Percentiles rank a stretch among this genome's conserved stretches.
These are phyloP conservation scores for Urophycis tenuis DNA, from an alignment of 2,797 vertebrate genomes.

Conservation along the genomic window DNA sequence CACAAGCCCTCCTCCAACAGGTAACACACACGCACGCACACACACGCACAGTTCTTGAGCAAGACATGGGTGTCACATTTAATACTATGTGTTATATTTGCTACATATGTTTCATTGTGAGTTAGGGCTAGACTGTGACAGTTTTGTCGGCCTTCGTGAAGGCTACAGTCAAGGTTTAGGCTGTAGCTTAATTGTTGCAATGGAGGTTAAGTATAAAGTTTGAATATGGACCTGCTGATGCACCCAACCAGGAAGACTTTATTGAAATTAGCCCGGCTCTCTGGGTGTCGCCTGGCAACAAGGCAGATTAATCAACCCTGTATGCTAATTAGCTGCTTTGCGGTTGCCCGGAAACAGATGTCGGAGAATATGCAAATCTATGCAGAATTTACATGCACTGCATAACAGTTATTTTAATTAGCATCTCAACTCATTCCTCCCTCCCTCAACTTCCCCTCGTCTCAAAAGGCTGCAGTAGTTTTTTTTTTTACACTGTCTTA, in stretches of 20 bases:
- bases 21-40: slow-evolving; percentile 82
- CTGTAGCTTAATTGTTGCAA: slow-evolving; percentile 6
- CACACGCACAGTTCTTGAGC: slow-evolving; percentile 70
- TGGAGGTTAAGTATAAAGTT: slow-evolving; percentile 35
- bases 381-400: slow-evolving; percentile 95
- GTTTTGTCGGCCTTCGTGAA: background rate
- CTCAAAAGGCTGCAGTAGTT: slow-evolving; percentile 70
- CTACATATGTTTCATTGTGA: slow-evolving; percentile 13
- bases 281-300: slow-evolving; percentile 68
- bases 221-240: slow-evolving; percentile 41
- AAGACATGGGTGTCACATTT: slow-evolving; percentile 4
- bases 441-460: slow-evolving; percentile 52
- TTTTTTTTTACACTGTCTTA: slow-evolving; percentile 49
- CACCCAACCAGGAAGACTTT: slow-evolving; percentile 49
- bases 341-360: slow-evolving; percentile 98
- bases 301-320: slow-evolving; percentile 90
- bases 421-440: slow-evolving; percentile 62
- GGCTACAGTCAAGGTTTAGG: background rate
- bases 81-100: background rate
- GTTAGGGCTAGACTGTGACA: background rate
- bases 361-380: slow-evolving; percentile 98
- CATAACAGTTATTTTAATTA: slow-evolving; percentile 85
- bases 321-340: slow-evolving; percentile 96
- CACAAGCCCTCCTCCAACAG: slow-evolving; percentile 99
- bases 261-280: slow-evolving; percentile 65